Conservation (phyloP, 2,888 invertebrate genomes). For the Hypena proboscidalis region DNA sequence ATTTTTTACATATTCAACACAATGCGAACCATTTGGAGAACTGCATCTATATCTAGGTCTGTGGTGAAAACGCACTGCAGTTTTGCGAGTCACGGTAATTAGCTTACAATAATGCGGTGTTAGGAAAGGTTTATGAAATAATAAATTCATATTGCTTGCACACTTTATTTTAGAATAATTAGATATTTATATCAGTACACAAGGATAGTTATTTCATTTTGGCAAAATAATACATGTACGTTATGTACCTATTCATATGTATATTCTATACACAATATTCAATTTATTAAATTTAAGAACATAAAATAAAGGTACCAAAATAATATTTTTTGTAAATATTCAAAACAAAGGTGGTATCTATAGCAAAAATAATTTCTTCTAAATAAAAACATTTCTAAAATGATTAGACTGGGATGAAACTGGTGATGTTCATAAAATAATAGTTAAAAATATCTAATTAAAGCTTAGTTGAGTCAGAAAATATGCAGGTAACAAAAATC, state of each 20-base stretch:
- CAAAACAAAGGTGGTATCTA: constrained; percentile 14
- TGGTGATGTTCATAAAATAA: constrained; percentile 19
- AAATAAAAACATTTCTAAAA: constrained; percentile 24
- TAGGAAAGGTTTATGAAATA: constrained; percentile 20
- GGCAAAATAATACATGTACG: constrained; percentile 24
- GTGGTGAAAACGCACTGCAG: no score
- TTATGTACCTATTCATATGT: constrained; percentile 9
- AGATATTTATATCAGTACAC: constrained; percentile 50
- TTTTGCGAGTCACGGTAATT: no score
- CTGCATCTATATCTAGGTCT: no score
- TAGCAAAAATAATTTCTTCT: constrained; percentile 24
- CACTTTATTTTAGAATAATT: constrained; percentile 65
- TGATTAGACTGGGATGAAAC: constrained; percentile 22
- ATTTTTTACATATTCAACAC: no score
- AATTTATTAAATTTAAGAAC: constrained; percentile 1
- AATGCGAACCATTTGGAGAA: no score
- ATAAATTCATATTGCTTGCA: constrained; percentile 59
- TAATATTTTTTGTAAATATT: constrained; percentile 6
- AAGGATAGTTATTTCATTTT: constrained; percentile 28
- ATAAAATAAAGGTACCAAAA: not conserved
- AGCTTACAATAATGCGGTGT: no score
- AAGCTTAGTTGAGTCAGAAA: constrained; percentile 47
- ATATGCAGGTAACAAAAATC: constrained; percentile 29
- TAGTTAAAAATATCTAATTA: constrained; percentile 46
- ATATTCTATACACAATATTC: not conserved